Percentiles rank a stretch among this genome's conserved stretches.
Conservation (phyloP, 2,797 vertebrate species). For the Distichodus sexfasciatus region DNA sequence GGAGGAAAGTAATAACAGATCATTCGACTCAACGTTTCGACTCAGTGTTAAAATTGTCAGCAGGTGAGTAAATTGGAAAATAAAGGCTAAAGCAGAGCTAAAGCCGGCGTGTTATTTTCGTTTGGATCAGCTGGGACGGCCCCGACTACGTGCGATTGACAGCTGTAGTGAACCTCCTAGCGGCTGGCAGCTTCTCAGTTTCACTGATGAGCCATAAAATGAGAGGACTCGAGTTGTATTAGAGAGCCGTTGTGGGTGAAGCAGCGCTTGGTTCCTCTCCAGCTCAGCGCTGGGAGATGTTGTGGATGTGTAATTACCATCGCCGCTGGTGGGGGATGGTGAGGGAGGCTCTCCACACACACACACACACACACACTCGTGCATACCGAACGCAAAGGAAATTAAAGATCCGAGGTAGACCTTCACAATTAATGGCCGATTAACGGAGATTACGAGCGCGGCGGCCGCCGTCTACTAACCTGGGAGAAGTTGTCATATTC, state of each 20-base stretch:
- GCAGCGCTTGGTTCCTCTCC: constrained; percentile 14
- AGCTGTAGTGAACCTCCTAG: neutral
- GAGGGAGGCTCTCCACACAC: neutral
- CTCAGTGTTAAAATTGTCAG: no score
- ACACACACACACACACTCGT: neutral
- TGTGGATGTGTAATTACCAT: constrained; percentile 19
- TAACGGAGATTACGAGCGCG: no score
- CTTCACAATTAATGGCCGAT: no score
- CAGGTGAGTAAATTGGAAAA: no score
- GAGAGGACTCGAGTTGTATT: neutral
- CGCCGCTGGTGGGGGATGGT: constrained; percentile 11
- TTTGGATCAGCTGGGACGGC: neutral
- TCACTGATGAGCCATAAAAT: neutral
- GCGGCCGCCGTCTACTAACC: no score
- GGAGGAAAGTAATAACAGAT: no score
- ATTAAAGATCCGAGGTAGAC: neutral
- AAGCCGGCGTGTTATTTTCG: no score
- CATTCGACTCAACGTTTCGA: no score
- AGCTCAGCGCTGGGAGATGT: neutral
- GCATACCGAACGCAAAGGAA: constrained; percentile 17
- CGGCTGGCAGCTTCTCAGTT: neutral
- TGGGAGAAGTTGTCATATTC: no score
- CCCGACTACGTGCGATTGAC: neutral
- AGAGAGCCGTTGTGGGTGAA: neutral
- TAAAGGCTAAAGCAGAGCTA: no score